phyloP scores from a whole-genome alignment of 2,888 invertebrate species.

The Cyaniris semiargus region DNA sequence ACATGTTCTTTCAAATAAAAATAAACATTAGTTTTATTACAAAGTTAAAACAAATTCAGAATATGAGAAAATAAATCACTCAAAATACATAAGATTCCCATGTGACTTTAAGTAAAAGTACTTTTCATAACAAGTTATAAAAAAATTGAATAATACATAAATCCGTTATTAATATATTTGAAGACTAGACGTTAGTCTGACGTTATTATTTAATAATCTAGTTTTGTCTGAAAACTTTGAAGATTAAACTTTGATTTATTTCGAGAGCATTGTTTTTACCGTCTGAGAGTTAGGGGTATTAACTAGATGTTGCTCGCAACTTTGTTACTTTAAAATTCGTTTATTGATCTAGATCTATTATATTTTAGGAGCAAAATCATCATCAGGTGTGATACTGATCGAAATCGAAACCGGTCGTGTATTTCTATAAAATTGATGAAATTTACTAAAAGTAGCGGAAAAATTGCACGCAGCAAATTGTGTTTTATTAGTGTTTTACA shows the following conservation, averaged over 20 bases:
- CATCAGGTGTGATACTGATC: too few species aligned
- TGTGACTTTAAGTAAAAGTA: neutral
- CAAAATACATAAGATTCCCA: neutral
- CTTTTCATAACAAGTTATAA: neutral
- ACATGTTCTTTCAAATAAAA: neutral
- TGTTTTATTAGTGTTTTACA: too few species aligned
- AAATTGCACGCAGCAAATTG: too few species aligned
- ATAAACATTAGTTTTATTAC: neutral
- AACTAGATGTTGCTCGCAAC: neutral
- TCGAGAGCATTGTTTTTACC: neutral
- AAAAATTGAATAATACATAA: neutral
- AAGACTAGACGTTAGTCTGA: neutral
- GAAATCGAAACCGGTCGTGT: too few species aligned
- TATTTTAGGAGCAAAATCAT: too few species aligned
- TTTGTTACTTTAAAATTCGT: neutral
- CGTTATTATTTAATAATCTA: neutral
- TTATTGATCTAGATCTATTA: neutral
- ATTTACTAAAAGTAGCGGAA: too few species aligned
- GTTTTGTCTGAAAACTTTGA: neutral
- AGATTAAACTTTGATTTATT: conserved; percentile 9
- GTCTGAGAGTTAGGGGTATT: neutral
- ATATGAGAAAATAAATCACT: neutral
- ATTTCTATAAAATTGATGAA: too few species aligned
- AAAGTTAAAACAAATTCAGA: neutral
- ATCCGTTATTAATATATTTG: neutral